A percentile compares a stretch with the other conserved stretches of the same genome.
These are phyloP conservation scores for Lasioglossum oenotherae DNA, from an alignment of 2,888 invertebrate species.

Conservation along the genomic window DNA sequence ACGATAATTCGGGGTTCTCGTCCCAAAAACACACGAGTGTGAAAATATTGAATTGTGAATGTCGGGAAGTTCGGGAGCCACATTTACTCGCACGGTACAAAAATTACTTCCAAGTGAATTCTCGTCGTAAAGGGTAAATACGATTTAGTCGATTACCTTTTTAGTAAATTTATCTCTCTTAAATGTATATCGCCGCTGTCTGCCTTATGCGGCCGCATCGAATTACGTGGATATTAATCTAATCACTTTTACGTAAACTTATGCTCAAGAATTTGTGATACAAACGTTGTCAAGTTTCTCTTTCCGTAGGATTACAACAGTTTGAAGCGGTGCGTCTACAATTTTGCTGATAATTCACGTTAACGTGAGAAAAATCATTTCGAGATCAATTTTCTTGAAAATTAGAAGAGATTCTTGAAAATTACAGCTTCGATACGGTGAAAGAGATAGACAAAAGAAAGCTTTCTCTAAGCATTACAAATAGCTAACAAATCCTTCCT, in stretches of 20 bases:
- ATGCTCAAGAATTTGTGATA: background rate
- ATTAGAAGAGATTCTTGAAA: background rate
- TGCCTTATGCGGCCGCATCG: background rate
- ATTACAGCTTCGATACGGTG: background rate
- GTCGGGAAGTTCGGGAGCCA: background rate
- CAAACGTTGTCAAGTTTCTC: background rate
- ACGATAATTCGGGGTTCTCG: background rate
- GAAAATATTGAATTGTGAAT: background rate
- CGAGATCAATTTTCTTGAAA: background rate
- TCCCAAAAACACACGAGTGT: conserved; percentile 12
- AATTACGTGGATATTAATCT: background rate
- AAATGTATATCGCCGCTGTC: background rate
- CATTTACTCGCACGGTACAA: background rate
- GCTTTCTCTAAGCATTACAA: too few species aligned
- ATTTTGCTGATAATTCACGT: background rate
- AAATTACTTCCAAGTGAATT: conserved; percentile 1
- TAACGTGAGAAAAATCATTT: background rate
- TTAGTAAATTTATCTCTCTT: background rate
- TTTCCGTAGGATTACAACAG: background rate
- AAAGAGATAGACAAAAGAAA: background rate
- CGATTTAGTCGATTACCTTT: background rate
- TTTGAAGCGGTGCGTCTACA: background rate
- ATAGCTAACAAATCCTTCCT: background rate
- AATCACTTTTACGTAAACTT: background rate
- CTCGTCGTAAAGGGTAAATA: background rate